These are phyloP conservation scores for Vulpes lagopus DNA, from an alignment of 2,113 vertebrate species.

Conservation along the genomic window DNA sequence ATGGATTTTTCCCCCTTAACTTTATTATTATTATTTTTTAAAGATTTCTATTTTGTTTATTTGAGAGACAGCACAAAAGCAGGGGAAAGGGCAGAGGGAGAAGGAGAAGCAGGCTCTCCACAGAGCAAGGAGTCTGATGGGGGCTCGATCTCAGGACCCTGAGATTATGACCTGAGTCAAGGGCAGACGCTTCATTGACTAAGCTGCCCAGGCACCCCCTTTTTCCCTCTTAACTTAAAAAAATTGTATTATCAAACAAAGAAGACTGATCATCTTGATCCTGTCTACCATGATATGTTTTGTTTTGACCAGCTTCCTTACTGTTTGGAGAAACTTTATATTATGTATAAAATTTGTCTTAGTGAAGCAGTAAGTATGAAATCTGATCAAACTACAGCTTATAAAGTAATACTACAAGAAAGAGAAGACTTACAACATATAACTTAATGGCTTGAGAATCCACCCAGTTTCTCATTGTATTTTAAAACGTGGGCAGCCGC, in stretches of 20 bases:
- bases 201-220: background rate
- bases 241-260: background rate
- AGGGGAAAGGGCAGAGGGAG: background rate
- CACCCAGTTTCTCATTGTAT: background rate
- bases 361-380: background rate
- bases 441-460: conserved; percentile 24
- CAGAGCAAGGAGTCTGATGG: too few species aligned
- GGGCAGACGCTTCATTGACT: background rate
- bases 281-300: background rate
- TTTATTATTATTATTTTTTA: background rate
- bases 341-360: conserved; percentile 5
- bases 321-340: background rate
- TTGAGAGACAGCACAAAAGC: background rate
- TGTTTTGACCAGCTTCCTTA: background rate
- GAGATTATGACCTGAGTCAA: background rate
- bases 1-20: background rate
- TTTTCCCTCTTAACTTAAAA: background rate
- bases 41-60: background rate
- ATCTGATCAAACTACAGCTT: background rate
- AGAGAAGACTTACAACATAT: background rate
- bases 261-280: background rate
- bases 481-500: background rate
- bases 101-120: background rate
- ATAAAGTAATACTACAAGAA: background rate
- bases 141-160: background rate